These are phyloP conservation scores for Leptinotarsa tumamoca DNA, from an alignment of 2,888 invertebrate species.

Conservation along the genomic window DNA sequence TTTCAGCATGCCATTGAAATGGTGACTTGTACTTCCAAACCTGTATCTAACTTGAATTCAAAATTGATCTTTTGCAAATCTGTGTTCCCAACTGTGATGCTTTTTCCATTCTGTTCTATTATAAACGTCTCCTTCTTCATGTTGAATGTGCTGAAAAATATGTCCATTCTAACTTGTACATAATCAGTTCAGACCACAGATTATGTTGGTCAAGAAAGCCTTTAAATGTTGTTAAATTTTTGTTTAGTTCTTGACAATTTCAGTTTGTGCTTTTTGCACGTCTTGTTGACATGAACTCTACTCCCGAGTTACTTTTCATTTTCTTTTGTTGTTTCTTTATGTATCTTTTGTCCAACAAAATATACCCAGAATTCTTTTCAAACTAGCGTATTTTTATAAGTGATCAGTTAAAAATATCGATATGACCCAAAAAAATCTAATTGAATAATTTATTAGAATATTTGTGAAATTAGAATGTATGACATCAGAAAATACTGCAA, in stretches of 20 bases:
- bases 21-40: conserved; percentile 59
- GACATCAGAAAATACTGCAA: too few relatives aligned
- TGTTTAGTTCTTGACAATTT: conserved; percentile 45
- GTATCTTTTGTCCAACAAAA: conserved; percentile 54
- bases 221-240: conserved; percentile 30
- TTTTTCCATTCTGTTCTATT: conserved; percentile 35
- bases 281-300: conserved; percentile 31
- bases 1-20: conserved; percentile 51
- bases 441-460: neutral
- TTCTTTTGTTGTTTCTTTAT: conserved; percentile 51
- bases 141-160: conserved; percentile 43
- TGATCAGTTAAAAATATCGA: neutral
- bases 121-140: conserved; percentile 33
- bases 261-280: conserved; percentile 44
- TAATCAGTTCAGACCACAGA: conserved; percentile 39
- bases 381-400: conserved; percentile 39
- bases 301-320: conserved; percentile 36
- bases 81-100: conserved; percentile 42
- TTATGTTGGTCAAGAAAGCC: conserved; percentile 32
- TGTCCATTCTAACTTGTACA: conserved; percentile 5
- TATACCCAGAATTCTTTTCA: conserved; percentile 35
- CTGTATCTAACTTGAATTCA: conserved; percentile 48
- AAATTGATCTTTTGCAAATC: conserved; percentile 38
- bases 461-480: too few relatives aligned
- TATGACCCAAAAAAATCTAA: neutral